A percentile compares a stretch with the other conserved stretches of the same genome.
Conservation (phyloP, 2,797 vertebrate genomes). For the Sarcophilus harrisii region DNA sequence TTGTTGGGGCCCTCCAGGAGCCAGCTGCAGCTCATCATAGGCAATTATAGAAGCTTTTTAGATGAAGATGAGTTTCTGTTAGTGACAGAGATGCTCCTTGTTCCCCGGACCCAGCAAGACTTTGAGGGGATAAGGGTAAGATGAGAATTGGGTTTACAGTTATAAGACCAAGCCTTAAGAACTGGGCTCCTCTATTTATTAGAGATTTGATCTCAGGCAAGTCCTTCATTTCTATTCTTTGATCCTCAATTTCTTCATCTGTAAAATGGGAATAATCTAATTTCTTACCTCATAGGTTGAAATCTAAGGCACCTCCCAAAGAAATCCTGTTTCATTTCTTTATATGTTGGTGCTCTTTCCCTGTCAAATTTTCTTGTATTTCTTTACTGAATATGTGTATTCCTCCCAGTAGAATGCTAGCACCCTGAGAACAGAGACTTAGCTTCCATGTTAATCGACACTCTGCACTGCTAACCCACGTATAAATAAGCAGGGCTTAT, state of each 20-base stretch:
- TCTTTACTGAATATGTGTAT: no score
- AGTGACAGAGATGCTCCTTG: neutral
- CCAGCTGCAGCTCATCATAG: neutral
- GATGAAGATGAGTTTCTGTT: neutral
- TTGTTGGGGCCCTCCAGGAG: neutral
- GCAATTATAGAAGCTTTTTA: neutral
- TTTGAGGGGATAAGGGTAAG: neutral
- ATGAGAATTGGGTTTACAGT: neutral
- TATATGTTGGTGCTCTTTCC: neutral
- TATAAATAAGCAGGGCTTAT: neutral
- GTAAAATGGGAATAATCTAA: neutral
- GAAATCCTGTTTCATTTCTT: neutral
- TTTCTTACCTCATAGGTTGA: neutral
- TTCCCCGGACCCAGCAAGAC: neutral
- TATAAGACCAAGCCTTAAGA: neutral
- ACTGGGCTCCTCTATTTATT: neutral
- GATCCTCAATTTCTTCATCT: neutral
- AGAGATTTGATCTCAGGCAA: neutral
- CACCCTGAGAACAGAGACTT: neutral
- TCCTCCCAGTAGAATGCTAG: no score
- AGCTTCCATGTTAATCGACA: neutral
- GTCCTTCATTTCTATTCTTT: neutral
- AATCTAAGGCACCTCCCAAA: neutral
- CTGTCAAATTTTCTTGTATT: neutral
- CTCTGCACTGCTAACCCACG: neutral